These are phyloP conservation scores for Montipora cactus DNA, from an alignment of 64 coral and sea anemone genomes.

Conservation along the genomic window DNA sequence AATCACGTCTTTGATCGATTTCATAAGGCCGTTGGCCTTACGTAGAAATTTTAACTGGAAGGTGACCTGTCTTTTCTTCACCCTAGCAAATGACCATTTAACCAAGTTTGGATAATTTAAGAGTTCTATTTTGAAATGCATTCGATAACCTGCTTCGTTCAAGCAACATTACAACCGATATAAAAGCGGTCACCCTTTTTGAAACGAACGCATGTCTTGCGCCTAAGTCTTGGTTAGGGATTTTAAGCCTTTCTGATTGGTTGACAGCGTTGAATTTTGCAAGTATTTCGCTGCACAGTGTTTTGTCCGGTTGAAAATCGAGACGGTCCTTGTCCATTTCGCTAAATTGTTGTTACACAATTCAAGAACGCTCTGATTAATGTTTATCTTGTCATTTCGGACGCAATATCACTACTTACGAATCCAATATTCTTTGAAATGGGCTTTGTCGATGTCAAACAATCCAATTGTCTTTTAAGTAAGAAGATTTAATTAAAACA, in stretches of 20 bases:
- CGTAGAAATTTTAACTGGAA: no score
- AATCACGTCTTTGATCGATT: no score
- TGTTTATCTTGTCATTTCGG: neutral
- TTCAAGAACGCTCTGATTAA: neutral
- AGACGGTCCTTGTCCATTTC: neutral
- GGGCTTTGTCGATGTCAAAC: conserved; percentile 32
- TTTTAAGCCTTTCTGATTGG: neutral
- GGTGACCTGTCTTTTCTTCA: no score
- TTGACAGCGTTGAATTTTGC: neutral
- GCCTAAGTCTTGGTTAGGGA: neutral
- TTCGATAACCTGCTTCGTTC: neutral
- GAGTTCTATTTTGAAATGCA: no score
- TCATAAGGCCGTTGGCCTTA: no score
- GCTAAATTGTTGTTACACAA: neutral
- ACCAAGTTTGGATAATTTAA: no score
- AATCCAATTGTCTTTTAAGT: conserved; percentile 18
- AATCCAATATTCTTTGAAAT: conserved; percentile 1
- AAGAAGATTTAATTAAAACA: conserved; percentile 8
- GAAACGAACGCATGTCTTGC: neutral
- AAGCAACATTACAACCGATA: neutral
- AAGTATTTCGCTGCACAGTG: neutral
- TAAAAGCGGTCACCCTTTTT: neutral
- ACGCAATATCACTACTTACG: neutral
- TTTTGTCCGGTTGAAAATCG: neutral
- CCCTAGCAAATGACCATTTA: no score